Evolutionary conservation across 2,797 vertebrate genomes (phyloP), one percentile per base, ranked within the genome.

Genomic region (Manis pentadactyla): DNA sequence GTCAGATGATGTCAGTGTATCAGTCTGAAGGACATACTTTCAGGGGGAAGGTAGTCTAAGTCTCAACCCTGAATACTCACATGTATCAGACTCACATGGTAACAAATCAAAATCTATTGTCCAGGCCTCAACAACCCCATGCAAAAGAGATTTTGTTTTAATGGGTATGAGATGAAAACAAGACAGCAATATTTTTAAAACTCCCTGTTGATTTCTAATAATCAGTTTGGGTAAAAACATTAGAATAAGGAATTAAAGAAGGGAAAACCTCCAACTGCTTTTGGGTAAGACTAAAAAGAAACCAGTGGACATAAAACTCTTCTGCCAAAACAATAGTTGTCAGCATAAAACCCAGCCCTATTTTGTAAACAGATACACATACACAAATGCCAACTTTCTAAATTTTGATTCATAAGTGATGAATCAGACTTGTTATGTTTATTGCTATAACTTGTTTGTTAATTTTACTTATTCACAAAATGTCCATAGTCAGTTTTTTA

Each of bases 401-500:
- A 85, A 61, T 37, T 84, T 51, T 78, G 17, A 87, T 49, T 83
- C 3, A 68, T 2, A 51, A 7, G 2, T 31, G 83, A 63, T 51
- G 0, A 74, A 18, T 53, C 15, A 42, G 14, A 94, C 69, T 59
- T n/a, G n/a, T n/a, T 64, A 31, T 19, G 51, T 90, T 88, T 75
- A 63, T 79, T 87, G 3, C 71, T 42, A 23, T 34, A 25, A 7
- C 3, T 18, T 64, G 5, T 17, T 42, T 64, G 51, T 55, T 81
- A 29, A 57, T 74, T 61, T 69, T 69, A 79, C 55, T 81, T 91
- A 15, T 37, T 69, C 21, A 55, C 55, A 73, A 90, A 94, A 83
- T 90, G 21, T 27, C 13, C 15, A n/a, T 63, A 85, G 55, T 79
- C 5, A 53, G 7, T 68, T 42, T 55, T 82, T 89, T 12, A 49